Base-by-base conservation (phyloP, 2,888 invertebrate species). In the Pandemis corylana region DNA sequence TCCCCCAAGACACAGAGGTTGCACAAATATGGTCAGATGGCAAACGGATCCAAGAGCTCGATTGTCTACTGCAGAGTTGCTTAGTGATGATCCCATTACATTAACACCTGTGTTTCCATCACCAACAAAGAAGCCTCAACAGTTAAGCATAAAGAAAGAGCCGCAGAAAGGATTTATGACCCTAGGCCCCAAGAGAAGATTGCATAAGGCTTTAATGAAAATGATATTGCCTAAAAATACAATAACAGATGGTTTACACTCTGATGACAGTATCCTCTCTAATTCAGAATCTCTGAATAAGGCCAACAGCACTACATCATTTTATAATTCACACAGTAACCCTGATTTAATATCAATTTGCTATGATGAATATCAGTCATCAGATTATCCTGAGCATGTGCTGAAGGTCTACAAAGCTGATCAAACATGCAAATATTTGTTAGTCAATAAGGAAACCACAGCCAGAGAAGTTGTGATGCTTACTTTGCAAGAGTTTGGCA, bases 371-470 rank as follows among this genome's bases (percentile, higher is more conserved):
- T 93, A 96, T 68, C 95, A 97, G 81, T 96, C 97, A 70, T 95
- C 97, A 13, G 98, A 98, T 89, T 98, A 97, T 89, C 99, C 99
- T 4, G 99, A 99, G 89, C 99, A 99, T 93, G 99, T 99, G 49
- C 95, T 99, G 65, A 99, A 99, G 95, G 97, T 98, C 70, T 99
- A 97, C 93, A 98, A 97, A 94, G 97, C 98, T 44, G 99, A 99
- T 93, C 99, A 99, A 94, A 98, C 98, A 59, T 99, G 98, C 95
- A 99, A 99, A 94, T 99, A 99, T 94, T 96, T 99, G 79, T 96
- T 99, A 78, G 98, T 99, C 75, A 98, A 99, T 89, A 99, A 99
- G 95, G 98, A 97, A 88, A 97, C 97, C 42, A 97, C 97, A 53
- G 97, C 97, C 7, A 96, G 97, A 85, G 97, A 97, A 90, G 99